phyloP scores from a whole-genome alignment of 2,888 invertebrate genomes.

The Parochlus steinenii region DNA sequence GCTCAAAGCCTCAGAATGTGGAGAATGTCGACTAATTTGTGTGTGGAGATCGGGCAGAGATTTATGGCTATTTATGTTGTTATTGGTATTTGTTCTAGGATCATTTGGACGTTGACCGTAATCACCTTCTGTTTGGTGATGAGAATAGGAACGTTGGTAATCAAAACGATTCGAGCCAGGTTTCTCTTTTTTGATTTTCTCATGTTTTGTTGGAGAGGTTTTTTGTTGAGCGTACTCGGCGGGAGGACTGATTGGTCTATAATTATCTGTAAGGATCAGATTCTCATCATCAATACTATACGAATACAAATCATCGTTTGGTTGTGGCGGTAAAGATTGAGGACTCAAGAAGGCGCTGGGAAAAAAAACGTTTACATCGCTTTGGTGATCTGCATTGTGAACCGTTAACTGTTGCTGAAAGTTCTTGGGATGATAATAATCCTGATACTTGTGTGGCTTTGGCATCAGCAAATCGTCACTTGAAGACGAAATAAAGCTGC shows the following conservation, averaged over 20 bases:
- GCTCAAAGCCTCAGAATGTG: conserved; percentile 30
- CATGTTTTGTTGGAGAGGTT: conserved; percentile 14
- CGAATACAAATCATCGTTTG: conserved; percentile 22
- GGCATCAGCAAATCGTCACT: conserved; percentile 11
- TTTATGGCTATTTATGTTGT: conserved; percentile 56
- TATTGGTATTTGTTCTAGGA: conserved; percentile 15
- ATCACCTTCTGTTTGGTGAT: no score
- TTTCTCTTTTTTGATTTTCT: conserved; percentile 12
- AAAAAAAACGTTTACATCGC: conserved; percentile 18
- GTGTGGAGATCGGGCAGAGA: conserved; percentile 65
- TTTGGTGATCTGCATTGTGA: conserved; percentile 17
- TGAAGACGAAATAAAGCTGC: conserved; percentile 4
- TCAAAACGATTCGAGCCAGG: conserved; percentile 24
- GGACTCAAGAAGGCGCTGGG: conserved; percentile 28
- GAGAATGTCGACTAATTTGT: conserved; percentile 34
- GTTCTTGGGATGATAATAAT: conserved; percentile 14
- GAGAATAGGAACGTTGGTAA: conserved; percentile 40
- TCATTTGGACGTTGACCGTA: conserved; percentile 29
- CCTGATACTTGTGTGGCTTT: conserved; percentile 10
- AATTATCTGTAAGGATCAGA: conserved; percentile 32
- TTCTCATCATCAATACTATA: conserved; percentile 23
- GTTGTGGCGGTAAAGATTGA: conserved; percentile 22
- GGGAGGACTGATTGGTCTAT: conserved; percentile 48
- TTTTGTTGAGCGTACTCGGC: conserved; percentile 49
- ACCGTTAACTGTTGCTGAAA: conserved; percentile 18